phyloP scores from a whole-genome alignment of 1,140 invertebrate genomes.

The Thaumetopoea pityocampa region DNA sequence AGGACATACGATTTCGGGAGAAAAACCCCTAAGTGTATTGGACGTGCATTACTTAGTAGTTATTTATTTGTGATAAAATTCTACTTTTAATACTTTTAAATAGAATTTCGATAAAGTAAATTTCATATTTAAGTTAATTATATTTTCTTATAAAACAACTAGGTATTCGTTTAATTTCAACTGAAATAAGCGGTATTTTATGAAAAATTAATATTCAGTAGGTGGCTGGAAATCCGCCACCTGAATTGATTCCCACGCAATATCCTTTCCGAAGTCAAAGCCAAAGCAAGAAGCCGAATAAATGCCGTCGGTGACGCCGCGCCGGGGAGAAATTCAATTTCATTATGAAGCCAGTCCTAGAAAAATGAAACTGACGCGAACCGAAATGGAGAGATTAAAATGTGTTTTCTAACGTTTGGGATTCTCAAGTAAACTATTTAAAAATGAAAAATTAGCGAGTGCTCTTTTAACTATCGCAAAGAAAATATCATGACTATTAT shows the following conservation, averaged over 20 bases:
- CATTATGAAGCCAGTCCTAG: constrained; percentile 46
- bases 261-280: constrained; percentile 57
- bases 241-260: constrained; percentile 71
- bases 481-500: too few relatives aligned
- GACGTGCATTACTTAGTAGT: too few relatives aligned
- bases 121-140: too few relatives aligned
- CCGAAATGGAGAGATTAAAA: constrained; percentile 24
- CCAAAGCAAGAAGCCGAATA: constrained; percentile 62
- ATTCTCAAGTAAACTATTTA: too few relatives aligned
- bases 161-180: constrained; percentile 5
- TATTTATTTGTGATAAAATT: too few relatives aligned
- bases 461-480: too few relatives aligned
- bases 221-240: constrained; percentile 45
- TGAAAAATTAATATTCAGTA: constrained; percentile 59
- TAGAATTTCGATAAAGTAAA: too few relatives aligned
- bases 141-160: constrained; percentile 9
- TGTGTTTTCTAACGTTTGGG: too few relatives aligned
- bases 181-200: constrained; percentile 26
- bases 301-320: constrained; percentile 42
- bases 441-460: too few relatives aligned
- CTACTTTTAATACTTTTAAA: too few relatives aligned
- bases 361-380: constrained; percentile 30
- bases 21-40: too few relatives aligned
- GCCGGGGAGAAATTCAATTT: constrained; percentile 60
- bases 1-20: too few relatives aligned